Conservation (phyloP, 2,888 invertebrate genomes). For the Busseola fusca region DNA sequence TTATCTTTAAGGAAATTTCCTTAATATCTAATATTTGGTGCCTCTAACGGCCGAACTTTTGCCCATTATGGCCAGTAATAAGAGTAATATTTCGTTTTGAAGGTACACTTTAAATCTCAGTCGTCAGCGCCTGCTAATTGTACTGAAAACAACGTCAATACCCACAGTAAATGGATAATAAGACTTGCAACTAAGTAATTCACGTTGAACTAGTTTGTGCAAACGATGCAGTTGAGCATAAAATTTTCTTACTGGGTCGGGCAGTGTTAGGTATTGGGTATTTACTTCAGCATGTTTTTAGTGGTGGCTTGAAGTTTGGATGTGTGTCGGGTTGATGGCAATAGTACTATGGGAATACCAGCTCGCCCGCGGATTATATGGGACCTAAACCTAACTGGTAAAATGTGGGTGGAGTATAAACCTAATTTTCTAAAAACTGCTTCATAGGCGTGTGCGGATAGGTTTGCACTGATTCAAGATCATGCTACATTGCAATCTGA, state of each 20-base stretch:
- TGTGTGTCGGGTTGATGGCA: neutral
- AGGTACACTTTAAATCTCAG: neutral
- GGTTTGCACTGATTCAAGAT: neutral
- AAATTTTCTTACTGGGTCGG: too few relatives aligned
- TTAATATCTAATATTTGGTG: constrained; percentile 74
- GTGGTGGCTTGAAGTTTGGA: neutral
- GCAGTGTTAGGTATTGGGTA: neutral
- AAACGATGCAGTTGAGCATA: too few relatives aligned
- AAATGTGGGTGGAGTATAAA: neutral
- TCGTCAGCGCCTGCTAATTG: neutral
- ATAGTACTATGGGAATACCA: neutral
- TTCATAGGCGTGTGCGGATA: too few relatives aligned
- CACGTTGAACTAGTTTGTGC: too few relatives aligned
- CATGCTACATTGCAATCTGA: neutral
- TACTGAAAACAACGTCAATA: neutral
- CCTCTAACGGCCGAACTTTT: constrained; percentile 73
- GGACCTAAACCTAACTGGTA: neutral
- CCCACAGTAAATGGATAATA: neutral
- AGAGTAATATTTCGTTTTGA: constrained; percentile 13
- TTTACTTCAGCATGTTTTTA: neutral
- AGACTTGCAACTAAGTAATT: neutral
- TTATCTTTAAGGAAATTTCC: constrained; percentile 68
- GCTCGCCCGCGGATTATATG: neutral
- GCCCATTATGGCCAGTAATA: constrained; percentile 69
- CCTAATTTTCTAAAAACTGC: too few relatives aligned